Base-by-base conservation (phyloP, 1,140 invertebrate species). In the Sinonovacula constricta region DNA sequence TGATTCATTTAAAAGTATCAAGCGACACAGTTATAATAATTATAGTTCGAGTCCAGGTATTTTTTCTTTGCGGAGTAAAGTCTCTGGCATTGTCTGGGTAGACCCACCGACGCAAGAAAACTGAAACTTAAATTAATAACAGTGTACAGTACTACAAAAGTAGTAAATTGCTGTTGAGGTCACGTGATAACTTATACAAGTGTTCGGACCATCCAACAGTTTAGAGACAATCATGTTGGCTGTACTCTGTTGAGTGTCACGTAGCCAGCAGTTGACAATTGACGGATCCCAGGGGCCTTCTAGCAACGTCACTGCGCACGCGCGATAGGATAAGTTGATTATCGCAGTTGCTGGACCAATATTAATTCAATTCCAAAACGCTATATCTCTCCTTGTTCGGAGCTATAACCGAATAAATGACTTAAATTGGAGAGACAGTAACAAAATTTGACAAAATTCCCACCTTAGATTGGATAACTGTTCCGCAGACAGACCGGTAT, bases 311-410 rank as follows among this genome's bases (percentile, higher is more conserved):
- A 30, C 28, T 5, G 56, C 75, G 75, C 75, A 78, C 70, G 75
- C 75, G 75, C 66, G 33, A 68, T 70, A 31, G 30, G 34, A 51
- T 78, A 78, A 78, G 31, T 15, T 60, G 54, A 59, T 76, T 77
- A 79, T 49, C 34, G 18, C 31, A 39, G 71, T 51, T 75, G 67
- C 62, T 67, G 81, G 74, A 79, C 75, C 80, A 72, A 74, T 78
- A 84, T 84, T 85, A 85, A 87, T 85, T 83, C 69, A 83, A 87
- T 87, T 82, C 75, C 79, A 83, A 86, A 86, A 86, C 85, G 83
- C 82, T 83, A 80, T 77, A 79, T 79, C 79, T 84, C 74, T 71
- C 79, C 76, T 72, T 74, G 69, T 77, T 81, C 76, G 53, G 39
- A 49, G 76, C 71, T 75, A 83, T 85, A 85, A 86, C 76, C 75